Conservation (phyloP, 2,113 vertebrate species). For the Astatotilapia flaviijosephi region DNA sequence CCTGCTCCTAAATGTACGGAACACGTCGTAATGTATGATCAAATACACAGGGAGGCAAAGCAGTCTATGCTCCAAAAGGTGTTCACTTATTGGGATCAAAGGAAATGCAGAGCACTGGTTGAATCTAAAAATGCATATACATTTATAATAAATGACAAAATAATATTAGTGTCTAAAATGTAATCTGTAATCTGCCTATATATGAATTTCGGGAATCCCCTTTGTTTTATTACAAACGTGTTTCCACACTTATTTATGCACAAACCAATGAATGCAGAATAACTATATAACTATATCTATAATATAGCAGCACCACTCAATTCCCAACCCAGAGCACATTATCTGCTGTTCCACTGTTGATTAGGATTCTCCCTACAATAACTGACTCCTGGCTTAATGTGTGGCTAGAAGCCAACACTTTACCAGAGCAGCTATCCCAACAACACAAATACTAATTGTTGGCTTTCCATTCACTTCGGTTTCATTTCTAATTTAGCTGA, state of each 20-base stretch:
- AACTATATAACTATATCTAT: neutral
- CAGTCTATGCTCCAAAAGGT: neutral
- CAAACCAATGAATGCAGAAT: neutral
- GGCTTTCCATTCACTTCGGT: slow-evolving; percentile 21
- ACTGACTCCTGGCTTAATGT: neutral
- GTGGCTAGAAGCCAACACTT: slow-evolving; percentile 32
- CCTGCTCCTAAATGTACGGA: neutral
- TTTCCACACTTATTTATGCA: neutral
- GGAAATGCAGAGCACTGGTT: neutral
- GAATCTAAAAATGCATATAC: neutral
- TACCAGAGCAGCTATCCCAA: slow-evolving; percentile 15
- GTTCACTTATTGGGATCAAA: neutral
- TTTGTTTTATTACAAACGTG: neutral
- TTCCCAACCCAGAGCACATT: neutral
- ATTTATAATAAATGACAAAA: neutral
- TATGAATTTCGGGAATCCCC: neutral
- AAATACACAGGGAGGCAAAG: neutral
- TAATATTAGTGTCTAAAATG: neutral
- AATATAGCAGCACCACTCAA: neutral
- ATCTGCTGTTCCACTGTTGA: slow-evolving; percentile 23
- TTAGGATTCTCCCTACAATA: slow-evolving; percentile 37
- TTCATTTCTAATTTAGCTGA: slow-evolving; percentile 24
- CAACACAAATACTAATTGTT: slow-evolving; percentile 3
- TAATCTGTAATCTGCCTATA: neutral
- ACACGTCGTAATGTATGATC: neutral